Conservation (phyloP, 1,140 invertebrate species). For the Notospermus geniculatus region DNA sequence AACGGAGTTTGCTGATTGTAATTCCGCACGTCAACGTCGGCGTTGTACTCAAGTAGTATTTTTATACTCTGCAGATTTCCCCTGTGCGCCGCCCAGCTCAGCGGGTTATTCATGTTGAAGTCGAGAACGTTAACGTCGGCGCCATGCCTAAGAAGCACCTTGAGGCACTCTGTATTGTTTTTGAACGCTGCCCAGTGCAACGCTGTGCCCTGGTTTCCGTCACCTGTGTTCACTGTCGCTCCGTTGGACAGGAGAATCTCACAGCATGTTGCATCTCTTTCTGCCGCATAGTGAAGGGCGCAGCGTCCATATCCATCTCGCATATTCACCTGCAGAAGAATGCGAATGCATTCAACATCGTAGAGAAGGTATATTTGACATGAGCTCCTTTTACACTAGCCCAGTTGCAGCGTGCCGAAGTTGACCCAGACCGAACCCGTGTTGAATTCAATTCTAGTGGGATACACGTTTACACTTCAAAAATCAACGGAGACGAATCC, state of each 20-base stretch:
- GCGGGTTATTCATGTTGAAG: slow-evolving; percentile 50
- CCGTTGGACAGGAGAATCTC: slow-evolving; percentile 42
- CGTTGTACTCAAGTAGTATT: slow-evolving; percentile 71
- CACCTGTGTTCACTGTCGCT: slow-evolving; percentile 38
- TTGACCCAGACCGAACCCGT: too few relatives aligned
- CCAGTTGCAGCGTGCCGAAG: too few relatives aligned
- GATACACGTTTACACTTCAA: too few relatives aligned
- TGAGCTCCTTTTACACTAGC: too few relatives aligned
- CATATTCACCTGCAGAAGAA: slow-evolving; percentile 43
- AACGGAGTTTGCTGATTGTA: slow-evolving; percentile 36
- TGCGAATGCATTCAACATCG: too few relatives aligned
- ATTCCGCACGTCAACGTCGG: slow-evolving; percentile 57
- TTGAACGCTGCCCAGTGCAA: slow-evolving; percentile 53
- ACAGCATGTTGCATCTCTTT: slow-evolving; percentile 35
- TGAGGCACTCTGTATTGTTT: slow-evolving; percentile 46
- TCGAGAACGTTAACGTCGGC: slow-evolving; percentile 57
- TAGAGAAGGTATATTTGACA: too few relatives aligned
- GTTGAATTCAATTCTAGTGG: too few relatives aligned
- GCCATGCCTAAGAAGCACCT: slow-evolving; percentile 52
- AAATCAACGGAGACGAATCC: too few relatives aligned
- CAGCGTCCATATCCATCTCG: slow-evolving; percentile 47
- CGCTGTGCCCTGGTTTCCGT: slow-evolving; percentile 44
- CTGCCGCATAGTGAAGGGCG: slow-evolving; percentile 52
- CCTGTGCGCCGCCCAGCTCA: slow-evolving; percentile 84
- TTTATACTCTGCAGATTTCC: slow-evolving; percentile 85